phyloP scores from a whole-genome alignment of 2,113 vertebrate species.

The Meriones unguiculatus region DNA sequence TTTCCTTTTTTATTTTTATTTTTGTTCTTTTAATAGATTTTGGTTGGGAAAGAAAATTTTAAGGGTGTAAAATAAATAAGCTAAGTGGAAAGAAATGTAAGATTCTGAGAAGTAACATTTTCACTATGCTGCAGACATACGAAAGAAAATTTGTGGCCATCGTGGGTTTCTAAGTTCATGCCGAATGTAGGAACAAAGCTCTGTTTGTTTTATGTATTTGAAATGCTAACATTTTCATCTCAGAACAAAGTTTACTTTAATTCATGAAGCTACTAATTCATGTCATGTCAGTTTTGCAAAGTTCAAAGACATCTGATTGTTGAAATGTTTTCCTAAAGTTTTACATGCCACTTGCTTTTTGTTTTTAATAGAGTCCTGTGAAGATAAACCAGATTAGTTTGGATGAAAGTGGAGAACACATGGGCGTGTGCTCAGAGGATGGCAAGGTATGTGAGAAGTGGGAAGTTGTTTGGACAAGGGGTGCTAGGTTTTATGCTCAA shows the following conservation, averaged over 20 bases:
- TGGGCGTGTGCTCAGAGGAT: slow-evolving; percentile 98
- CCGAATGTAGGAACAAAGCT: slow-evolving; percentile 31
- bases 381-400: slow-evolving; percentile 99
- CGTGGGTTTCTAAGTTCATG: not conserved
- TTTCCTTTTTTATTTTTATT: not conserved
- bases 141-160: not conserved
- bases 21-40: slow-evolving; percentile 11
- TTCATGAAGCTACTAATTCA: not conserved
- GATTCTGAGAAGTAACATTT: slow-evolving; percentile 21
- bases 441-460: slow-evolving; percentile 92
- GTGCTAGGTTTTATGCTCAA: not conserved
- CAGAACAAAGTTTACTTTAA: not conserved
- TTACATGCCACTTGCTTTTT: slow-evolving; percentile 49
- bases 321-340: slow-evolving; percentile 57
- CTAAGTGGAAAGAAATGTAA: not conserved
- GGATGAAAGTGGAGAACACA: slow-evolving; percentile 98
- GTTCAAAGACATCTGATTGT: not conserved
- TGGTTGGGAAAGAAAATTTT: not conserved
- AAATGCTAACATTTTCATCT: not conserved
- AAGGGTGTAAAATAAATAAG: not conserved
- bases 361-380: slow-evolving; percentile 92
- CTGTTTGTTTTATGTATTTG: not conserved
- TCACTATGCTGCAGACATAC: not conserved
- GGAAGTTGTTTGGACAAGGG: not conserved
- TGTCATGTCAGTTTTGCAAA: slow-evolving; percentile 26